Evolutionary conservation across 2,113 vertebrate species (phyloP).

Genomic region (Mandrillus leucophaeus): DNA sequence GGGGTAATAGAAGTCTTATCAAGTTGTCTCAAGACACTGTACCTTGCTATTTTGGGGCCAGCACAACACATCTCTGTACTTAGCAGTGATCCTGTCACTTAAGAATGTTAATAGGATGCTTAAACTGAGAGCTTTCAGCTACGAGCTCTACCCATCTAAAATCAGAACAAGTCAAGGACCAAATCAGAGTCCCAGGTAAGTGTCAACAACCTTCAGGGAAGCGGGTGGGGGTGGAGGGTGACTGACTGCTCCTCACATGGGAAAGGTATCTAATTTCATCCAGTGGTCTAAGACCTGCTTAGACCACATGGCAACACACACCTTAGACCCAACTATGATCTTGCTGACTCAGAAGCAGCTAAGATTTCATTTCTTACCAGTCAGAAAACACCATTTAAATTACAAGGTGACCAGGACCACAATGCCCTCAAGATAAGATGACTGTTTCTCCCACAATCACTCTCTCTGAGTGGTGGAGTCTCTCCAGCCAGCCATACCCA

Average conservation of each 20-base stretch:
- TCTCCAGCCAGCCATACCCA: constrained; percentile 4
- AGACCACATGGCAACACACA: constrained; percentile 4
- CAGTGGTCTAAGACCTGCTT: not conserved
- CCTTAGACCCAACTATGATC: not conserved
- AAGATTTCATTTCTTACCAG: constrained; percentile 46
- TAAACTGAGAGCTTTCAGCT: constrained; percentile 28
- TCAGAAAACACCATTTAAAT: constrained; percentile 42
- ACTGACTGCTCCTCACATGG: not conserved
- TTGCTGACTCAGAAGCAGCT: constrained; percentile 57
- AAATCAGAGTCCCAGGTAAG: constrained; percentile 51
- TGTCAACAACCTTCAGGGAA: not conserved
- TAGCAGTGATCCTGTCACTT: constrained; percentile 46
- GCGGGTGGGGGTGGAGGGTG: not conserved
- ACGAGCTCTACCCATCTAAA: constrained; percentile 37
- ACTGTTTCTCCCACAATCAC: not conserved
- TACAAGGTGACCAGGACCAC: constrained; percentile 38
- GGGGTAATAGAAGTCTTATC: constrained; percentile 35
- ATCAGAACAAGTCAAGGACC: constrained; percentile 56
- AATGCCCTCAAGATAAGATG: constrained; percentile 10
- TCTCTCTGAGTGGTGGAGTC: not conserved
- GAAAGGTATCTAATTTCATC: constrained; percentile 56
- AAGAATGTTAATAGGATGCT: constrained; percentile 45
- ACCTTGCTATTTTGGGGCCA: constrained; percentile 56
- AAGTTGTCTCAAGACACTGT: constrained; percentile 17
- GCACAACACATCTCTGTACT: constrained; percentile 20